These are phyloP conservation scores for Bungarus multicinctus DNA, from an alignment of 2,113 vertebrate genomes.

Conservation along the genomic window DNA sequence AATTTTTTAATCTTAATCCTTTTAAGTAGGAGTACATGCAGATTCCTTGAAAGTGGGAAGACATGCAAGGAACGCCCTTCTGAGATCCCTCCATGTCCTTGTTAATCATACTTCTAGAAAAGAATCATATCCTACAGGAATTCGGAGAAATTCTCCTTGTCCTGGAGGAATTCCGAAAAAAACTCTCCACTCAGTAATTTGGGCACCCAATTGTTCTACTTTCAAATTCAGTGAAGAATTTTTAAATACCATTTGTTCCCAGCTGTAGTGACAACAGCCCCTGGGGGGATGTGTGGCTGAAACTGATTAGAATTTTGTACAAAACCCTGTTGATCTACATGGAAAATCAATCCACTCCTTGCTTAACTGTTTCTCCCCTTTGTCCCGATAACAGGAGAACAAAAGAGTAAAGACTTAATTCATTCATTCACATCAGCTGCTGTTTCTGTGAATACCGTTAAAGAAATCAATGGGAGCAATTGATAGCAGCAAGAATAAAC, in stretches of 20 bases:
- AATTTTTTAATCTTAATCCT: neutral
- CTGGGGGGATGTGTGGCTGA: neutral
- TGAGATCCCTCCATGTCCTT: neutral
- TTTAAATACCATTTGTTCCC: neutral
- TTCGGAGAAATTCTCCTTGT: neutral
- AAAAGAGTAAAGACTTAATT: constrained; percentile 4
- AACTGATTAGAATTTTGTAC: constrained; percentile 5
- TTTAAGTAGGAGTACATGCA: neutral
- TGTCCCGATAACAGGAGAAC: neutral
- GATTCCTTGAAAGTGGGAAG: neutral
- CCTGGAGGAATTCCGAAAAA: neutral
- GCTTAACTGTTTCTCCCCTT: neutral
- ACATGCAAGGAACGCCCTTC: neutral
- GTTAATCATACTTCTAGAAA: neutral
- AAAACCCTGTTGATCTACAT: constrained; percentile 6
- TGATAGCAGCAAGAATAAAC: constrained; percentile 12
- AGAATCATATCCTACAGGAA: neutral
- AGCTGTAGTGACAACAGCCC: neutral
- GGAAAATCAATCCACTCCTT: neutral
- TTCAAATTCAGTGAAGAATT: neutral
- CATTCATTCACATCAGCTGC: neutral
- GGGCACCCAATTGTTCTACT: neutral
- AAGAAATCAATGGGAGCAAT: constrained; percentile 20
- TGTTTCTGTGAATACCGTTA: constrained; percentile 12
- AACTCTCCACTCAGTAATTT: neutral